Evolutionary conservation across 2,113 vertebrate species (phyloP), one percentile per base, ranked within the genome.

Genomic region (Nansenia antarctica): DNA sequence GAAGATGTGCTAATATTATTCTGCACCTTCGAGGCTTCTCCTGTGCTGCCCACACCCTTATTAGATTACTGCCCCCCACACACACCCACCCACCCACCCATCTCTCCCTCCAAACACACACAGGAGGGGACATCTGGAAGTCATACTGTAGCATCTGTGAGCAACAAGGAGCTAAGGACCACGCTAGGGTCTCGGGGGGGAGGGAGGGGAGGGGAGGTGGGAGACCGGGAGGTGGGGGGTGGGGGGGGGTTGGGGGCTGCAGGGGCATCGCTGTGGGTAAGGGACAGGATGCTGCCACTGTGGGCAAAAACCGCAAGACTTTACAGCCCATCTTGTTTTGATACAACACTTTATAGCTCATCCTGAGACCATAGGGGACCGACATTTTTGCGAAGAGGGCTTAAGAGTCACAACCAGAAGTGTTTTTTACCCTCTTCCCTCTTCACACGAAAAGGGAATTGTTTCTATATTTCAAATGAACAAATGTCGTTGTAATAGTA

Each of bases 1-100:
- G 69, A 64, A 71, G 61, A 71, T 27, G 52, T 64, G 27, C 35
- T 64, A 63, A 71, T 64, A 45, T 57, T 63, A 57, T 64, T 64
- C 49, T n/a, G 69, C 6, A n/a, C 6, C 45, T 49, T 49, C 45
- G 15, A 49, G 45, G 45, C 45, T 49, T 49, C 45, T 49, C 45
- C 45, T 9, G 42, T 45, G 15, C 42, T 18, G 14, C 42, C 42
- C n/a, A 20, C 45, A 49, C n/a, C 9, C 7, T 49, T 49, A 49
- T 49, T 49, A 20, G n/a, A 49, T 22, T 49, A 49, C n/a, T 49
- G 5, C 45, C 45, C 20, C 20, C n/a, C n/a, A n/a, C n/a, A n/a
- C n/a, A n/a, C n/a, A n/a, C n/a, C n/a, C n/a, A n/a, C n/a, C n/a
- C n/a, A n/a, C n/a, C n/a, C n/a, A n/a, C n/a, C n/a, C n/a, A n/a